phyloP scores from a whole-genome alignment of 2,797 vertebrate species.

The Chelon auratus region DNA sequence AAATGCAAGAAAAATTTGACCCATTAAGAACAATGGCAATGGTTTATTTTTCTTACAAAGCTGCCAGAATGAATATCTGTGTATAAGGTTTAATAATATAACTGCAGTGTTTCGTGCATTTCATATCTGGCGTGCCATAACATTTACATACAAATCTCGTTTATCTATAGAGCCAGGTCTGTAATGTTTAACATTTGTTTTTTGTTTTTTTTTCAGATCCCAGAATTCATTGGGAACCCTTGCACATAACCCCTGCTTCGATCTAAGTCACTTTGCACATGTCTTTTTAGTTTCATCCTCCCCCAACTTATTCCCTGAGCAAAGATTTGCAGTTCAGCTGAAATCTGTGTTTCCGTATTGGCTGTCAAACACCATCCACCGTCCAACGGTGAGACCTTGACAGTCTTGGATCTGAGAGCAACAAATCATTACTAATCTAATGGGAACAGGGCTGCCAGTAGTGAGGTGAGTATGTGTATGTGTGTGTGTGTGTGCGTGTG shows the following conservation, averaged over 20 bases:
- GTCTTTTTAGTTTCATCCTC: conserved; percentile 30
- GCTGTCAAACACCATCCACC: conserved; percentile 36
- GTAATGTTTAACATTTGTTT: too few species aligned
- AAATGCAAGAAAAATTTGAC: background rate
- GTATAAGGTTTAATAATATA: background rate
- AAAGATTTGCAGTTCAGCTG: conserved; percentile 34
- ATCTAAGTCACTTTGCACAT: background rate
- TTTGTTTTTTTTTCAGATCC: background rate
- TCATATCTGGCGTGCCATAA: background rate
- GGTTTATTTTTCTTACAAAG: too few species aligned
- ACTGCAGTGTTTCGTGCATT: background rate
- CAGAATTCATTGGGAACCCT: background rate
- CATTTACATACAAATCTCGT: background rate
- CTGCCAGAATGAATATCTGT: background rate
- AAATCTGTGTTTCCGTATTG: conserved; percentile 41
- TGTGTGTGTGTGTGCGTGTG: conserved; percentile 12
- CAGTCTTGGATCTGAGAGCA: conserved; percentile 45
- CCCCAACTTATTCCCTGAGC: conserved; percentile 15
- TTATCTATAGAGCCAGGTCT: background rate
- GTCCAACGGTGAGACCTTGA: conserved; percentile 26
- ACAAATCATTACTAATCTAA: conserved; percentile 56
- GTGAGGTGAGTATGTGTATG: background rate
- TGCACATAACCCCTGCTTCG: conserved; percentile 3
- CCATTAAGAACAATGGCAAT: background rate
- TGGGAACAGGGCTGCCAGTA: conserved; percentile 28